Base-by-base conservation (phyloP, 2,113 vertebrate genomes). In the Actenoides hombroni region DNA sequence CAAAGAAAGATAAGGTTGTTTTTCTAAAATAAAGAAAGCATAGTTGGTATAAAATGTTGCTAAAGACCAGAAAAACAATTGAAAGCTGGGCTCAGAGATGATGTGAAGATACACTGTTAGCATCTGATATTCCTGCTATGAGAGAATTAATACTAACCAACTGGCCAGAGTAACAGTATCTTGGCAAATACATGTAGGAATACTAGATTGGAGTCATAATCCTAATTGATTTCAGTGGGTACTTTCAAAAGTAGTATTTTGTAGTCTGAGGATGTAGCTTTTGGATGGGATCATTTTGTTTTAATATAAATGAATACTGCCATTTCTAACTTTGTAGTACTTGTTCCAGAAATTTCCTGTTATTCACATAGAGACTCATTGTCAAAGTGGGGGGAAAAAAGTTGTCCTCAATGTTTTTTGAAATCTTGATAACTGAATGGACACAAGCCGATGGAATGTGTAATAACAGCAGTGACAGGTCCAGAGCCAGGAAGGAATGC, bases 221-320 rank as follows among this genome's bases (percentile, higher is more conserved):
- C 71, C 42, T 17, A 40, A 1, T 1, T 39, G 42, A 33, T 64
- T 64, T 11, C 1, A 6, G 35, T 2, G 40, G 11, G 5, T 6
- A 3, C 40, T 21, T 83, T 16, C 17, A 69, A 29, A 77, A 28
- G 42, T 60, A 48, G 11, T 16, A 8, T 10, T 19, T 11, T 24
- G 28, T 8, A 63, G 18, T 71, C 42, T 35, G 39, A 70, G n/a
- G 39, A 42, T 1, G 2, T 23, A 23, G 35, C 44, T 85, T 67
- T 87, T 29, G 39, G 82, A 24, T 4, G 29, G 46, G 20, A 46
- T 26, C 1, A 26, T 77, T 76, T 88, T 60, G 23, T 25, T 91
- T 64, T 24, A 56, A 56, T 75, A 46, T 5, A 53, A 51, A 85
- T 5, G 3, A 71, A 56, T 68, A 24, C 5, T 86, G 48, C 3